Evolutionary conservation across 2,113 vertebrate genomes (phyloP), one percentile per base, ranked within the genome.

Genomic region (Cyrtonyx montezumae): DNA sequence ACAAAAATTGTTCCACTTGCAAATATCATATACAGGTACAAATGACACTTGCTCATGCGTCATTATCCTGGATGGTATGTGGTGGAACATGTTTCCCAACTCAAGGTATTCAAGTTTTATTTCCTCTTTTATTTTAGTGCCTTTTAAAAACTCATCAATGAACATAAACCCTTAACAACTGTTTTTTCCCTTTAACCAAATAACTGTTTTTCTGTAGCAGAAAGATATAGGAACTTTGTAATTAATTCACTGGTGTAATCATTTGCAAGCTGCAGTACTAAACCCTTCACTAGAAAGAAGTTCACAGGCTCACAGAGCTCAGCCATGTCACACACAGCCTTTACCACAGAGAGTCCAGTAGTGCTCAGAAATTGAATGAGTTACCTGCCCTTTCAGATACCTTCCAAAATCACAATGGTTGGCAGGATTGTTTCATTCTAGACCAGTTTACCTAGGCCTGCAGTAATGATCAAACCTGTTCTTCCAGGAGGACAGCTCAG

Each of bases 401-500:
- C 48, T 69, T 77, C 73, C 53, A 71, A 36, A 84, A 59, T 73
- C 2, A 87, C 0, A 46, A 32, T 3, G 26, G 58, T 3, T 43
- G n/a, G 8, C 32, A 55, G 84, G 56, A 19, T 67, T 19, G 4
- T 43, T 88, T 55, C 19, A 42, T 6, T 77, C 62, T 19, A 59
- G 73, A 91, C 36, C 42, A 76, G 28, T 36, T 79, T 62, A 48
- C 20, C 76, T 51, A 51, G 56, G 42, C 55, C 55, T 16, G 5
- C 43, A 53, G 76, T 5, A 37, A 75, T 37, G 66, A 53, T 26
- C 79, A 79, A 88, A 93, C 88, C 84, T 77, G 96, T 83, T 87
- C 86, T 71, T 63, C 79, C 88, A 80, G 70, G 48, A 89, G 75
- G 65, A 65, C 75, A 58, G 87, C 88, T 93, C 84, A 71, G 78